phyloP scores from a whole-genome alignment of 2,113 vertebrate genomes.

The Micromys minutus region DNA sequence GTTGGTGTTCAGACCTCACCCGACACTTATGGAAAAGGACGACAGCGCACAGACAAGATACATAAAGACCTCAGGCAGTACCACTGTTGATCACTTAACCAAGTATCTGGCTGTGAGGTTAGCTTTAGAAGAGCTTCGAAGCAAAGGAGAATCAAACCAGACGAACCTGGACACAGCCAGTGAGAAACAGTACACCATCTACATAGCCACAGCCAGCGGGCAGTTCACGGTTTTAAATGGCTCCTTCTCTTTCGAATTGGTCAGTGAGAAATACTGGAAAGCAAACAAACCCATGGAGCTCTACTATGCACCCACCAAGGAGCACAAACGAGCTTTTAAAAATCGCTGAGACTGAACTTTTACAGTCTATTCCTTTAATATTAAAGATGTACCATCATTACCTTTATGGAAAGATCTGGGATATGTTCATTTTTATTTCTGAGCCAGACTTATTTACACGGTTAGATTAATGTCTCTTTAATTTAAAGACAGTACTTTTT shows the following conservation, averaged over 20 bases:
- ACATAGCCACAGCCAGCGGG: slow-evolving; percentile 96
- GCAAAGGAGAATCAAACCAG: slow-evolving; percentile 95
- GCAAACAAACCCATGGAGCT: slow-evolving; percentile 99
- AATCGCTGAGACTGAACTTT: slow-evolving; percentile 81
- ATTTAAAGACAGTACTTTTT: slow-evolving; percentile 81
- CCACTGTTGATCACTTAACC: slow-evolving; percentile 97
- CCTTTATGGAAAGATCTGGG: slow-evolving; percentile 79
- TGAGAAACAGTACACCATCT: slow-evolving; percentile 99
- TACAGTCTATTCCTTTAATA: slow-evolving; percentile 85
- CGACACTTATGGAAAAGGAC: slow-evolving; percentile 98
- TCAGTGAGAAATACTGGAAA: slow-evolving; percentile 99
- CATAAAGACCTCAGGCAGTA: slow-evolving; percentile 98
- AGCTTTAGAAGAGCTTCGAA: slow-evolving; percentile 97
- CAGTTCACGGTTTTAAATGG: slow-evolving; percentile 99
- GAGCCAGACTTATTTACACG: slow-evolving; percentile 81
- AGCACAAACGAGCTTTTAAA: slow-evolving; percentile 93
- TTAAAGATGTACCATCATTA: slow-evolving; percentile 77
- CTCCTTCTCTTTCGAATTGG: slow-evolving; percentile 98
- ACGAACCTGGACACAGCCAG: slow-evolving; percentile 97
- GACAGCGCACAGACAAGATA: slow-evolving; percentile 96
- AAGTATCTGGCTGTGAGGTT: slow-evolving; percentile 97
- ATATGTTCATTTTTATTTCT: slow-evolving; percentile 79
- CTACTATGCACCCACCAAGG: slow-evolving; percentile 98
- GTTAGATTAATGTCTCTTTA: slow-evolving; percentile 79
- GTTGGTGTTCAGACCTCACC: slow-evolving; percentile 97